phyloP scores from a whole-genome alignment of 2,888 invertebrate genomes.

The Dynastes tityus region DNA sequence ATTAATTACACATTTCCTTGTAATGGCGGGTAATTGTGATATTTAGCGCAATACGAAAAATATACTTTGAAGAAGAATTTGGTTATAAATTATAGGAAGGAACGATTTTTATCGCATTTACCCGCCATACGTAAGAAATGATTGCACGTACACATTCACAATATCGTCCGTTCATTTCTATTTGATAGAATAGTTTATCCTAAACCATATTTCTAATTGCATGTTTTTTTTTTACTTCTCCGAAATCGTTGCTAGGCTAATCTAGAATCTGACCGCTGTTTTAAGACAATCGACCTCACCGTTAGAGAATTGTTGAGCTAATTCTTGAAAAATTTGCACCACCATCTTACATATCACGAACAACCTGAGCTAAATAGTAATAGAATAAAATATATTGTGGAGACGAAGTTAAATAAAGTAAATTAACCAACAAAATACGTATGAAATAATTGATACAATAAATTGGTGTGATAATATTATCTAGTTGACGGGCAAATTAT shows the following conservation, averaged over 20 bases:
- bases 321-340: constrained; percentile 39
- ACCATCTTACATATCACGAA: constrained; percentile 33
- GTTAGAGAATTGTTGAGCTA: constrained; percentile 17
- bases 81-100: constrained; percentile 24
- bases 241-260: constrained; percentile 30
- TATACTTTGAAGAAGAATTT: constrained; percentile 36
- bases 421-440: not conserved
- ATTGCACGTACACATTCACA: constrained; percentile 42
- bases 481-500: not conserved
- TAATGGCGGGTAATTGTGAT: constrained; percentile 46
- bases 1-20: constrained; percentile 50
- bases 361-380: constrained; percentile 42
- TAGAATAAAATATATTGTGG: not conserved
- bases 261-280: constrained; percentile 3
- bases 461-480: not conserved
- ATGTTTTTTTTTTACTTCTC: constrained; percentile 19
- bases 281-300: constrained; percentile 12
- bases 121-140: constrained; percentile 36
- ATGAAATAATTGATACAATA: not conserved
- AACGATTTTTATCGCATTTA: constrained; percentile 29
- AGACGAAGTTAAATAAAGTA: not conserved
- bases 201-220: constrained; percentile 37
- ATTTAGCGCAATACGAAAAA: not conserved
- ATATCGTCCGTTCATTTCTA: constrained; percentile 24
- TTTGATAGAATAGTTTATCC: constrained; percentile 44